phyloP scores from a whole-genome alignment of 1,140 invertebrate species.

The Aleiodes sp. region DNA sequence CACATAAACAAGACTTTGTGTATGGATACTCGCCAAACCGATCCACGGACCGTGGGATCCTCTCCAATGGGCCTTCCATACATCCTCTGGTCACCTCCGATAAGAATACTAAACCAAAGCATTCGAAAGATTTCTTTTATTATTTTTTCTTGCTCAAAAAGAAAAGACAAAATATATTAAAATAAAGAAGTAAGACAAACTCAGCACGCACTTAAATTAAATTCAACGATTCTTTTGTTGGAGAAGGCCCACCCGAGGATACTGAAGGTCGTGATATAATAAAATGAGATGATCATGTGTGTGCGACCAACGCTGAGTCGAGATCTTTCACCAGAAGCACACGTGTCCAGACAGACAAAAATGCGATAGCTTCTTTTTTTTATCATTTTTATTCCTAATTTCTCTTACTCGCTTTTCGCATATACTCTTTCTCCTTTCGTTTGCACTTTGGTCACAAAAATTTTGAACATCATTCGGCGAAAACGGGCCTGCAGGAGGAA shows the following conservation, averaged over 20 bases:
- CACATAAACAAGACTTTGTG: background rate
- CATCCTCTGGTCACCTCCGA: constrained; percentile 11
- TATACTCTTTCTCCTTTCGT: background rate
- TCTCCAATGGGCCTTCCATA: constrained; percentile 1
- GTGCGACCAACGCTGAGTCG: constrained; percentile 39
- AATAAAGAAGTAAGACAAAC: no score
- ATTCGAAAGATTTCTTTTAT: background rate
- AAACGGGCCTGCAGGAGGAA: background rate
- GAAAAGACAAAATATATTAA: no score
- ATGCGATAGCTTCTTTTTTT: constrained; percentile 30
- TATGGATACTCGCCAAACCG: background rate
- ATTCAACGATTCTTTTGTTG: constrained; percentile 6
- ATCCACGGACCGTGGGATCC: background rate
- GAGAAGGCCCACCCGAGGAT: no score
- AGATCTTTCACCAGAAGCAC: constrained; percentile 32
- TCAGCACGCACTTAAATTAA: no score
- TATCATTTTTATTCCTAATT: no score
- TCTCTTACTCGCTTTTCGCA: background rate
- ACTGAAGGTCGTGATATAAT: constrained; percentile 24
- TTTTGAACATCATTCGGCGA: no score
- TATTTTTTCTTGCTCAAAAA: background rate
- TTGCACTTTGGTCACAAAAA: background rate
- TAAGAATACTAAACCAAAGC: constrained; percentile 17
- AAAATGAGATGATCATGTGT: constrained; percentile 16
- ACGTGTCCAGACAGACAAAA: constrained; percentile 42